Percentiles rank a stretch among this genome's conserved stretches.
These are phyloP conservation scores for Thera obeliscata DNA, from an alignment of 2,888 invertebrate genomes.

Conservation along the genomic window DNA sequence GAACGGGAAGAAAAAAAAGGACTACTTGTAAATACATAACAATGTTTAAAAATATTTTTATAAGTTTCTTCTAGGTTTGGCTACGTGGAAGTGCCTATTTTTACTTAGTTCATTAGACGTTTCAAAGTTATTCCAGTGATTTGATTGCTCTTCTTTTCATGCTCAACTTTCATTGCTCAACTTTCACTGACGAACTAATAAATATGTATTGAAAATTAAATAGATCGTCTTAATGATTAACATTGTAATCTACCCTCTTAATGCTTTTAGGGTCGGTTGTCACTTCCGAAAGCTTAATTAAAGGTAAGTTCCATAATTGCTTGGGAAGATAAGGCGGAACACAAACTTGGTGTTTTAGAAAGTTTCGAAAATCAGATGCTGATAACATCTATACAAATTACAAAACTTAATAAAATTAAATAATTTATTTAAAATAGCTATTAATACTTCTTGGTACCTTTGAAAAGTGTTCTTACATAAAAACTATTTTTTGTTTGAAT, in stretches of 20 bases:
- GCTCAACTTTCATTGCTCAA: not conserved
- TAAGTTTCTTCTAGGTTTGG: too few relatives aligned
- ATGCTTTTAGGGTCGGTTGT: conserved; percentile 40
- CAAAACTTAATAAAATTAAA: too few relatives aligned
- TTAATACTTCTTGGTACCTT: too few relatives aligned
- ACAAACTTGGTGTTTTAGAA: conserved; percentile 27
- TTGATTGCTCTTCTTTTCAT: not conserved
- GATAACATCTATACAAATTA: not conserved
- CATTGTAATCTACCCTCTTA: conserved; percentile 38
- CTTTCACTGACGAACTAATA: conserved; percentile 17
- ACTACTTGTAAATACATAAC: too few relatives aligned
- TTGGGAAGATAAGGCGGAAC: conserved; percentile 34
- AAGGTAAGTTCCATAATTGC: conserved; percentile 43
- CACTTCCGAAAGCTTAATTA: conserved; percentile 44
- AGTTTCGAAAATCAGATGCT: conserved; percentile 18
- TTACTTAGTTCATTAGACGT: too few relatives aligned
- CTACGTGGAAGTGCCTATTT: too few relatives aligned
- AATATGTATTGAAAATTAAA: conserved; percentile 30
- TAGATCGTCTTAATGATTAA: conserved; percentile 38
- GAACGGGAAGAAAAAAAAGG: too few relatives aligned
- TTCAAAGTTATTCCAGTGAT: too few relatives aligned
- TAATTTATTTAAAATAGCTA: too few relatives aligned
- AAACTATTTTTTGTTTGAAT: too few relatives aligned
- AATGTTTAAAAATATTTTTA: too few relatives aligned
- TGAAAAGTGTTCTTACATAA: too few relatives aligned